Evolutionary conservation across 2,113 vertebrate species (phyloP).

Genomic region (Cinclus mexicanus): DNA sequence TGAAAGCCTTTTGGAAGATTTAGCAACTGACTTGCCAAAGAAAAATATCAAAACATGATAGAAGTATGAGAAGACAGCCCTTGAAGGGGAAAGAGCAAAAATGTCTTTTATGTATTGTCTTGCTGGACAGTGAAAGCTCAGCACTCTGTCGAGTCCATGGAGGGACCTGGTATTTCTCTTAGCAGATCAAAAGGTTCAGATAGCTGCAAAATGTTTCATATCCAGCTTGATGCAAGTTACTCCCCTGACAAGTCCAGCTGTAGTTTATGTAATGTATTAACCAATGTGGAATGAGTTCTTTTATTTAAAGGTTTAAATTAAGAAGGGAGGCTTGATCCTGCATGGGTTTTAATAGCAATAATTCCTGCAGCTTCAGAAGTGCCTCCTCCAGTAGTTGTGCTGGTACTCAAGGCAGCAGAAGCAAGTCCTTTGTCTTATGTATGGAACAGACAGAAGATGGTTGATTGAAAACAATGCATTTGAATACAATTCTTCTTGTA

Average conservation of each 20-base stretch:
- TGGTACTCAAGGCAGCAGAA: background rate
- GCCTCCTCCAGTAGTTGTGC: background rate
- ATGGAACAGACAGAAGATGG: background rate
- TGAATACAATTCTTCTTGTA: background rate
- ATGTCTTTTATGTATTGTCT: background rate
- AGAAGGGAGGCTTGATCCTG: background rate
- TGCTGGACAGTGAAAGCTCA: background rate
- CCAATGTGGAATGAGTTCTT: background rate
- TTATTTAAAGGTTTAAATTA: background rate
- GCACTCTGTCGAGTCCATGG: background rate
- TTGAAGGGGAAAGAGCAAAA: background rate
- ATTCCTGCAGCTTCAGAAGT: background rate
- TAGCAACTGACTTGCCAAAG: background rate
- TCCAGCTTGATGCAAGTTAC: background rate
- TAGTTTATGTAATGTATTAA: background rate
- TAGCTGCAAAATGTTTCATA: background rate
- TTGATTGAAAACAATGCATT: background rate
- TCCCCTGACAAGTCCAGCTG: background rate
- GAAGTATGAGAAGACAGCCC: background rate
- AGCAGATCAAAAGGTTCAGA: background rate
- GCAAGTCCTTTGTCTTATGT: background rate
- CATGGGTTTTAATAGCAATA: background rate
- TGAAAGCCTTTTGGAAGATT: conserved; percentile 31
- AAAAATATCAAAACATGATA: conserved; percentile 1
- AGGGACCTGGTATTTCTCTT: background rate